Conservation (phyloP, 2,888 invertebrate genomes). For the Nephrotoma flavescens region DNA sequence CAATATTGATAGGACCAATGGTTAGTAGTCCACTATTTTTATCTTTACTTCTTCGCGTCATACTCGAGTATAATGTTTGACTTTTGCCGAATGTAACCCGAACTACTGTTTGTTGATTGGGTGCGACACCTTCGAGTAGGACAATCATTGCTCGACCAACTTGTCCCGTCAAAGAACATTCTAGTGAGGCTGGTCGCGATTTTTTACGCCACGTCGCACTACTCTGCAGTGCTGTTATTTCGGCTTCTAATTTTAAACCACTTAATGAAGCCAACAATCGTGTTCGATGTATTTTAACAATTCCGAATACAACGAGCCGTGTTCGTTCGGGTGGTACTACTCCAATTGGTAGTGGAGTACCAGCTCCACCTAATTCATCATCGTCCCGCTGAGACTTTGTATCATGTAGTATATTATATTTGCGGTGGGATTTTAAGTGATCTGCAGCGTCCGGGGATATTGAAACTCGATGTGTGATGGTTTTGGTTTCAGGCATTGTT, state of each 20-base stretch:
- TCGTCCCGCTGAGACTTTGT: slow-evolving; percentile 31
- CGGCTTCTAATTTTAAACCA: slow-evolving; percentile 80
- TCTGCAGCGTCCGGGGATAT: slow-evolving; percentile 56
- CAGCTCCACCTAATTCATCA: slow-evolving; percentile 35
- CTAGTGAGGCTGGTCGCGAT: slow-evolving; percentile 50
- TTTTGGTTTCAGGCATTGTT: slow-evolving; percentile 89
- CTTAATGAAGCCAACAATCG: slow-evolving; percentile 78
- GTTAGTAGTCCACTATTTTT: slow-evolving; percentile 70
- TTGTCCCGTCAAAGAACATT: slow-evolving; percentile 75
- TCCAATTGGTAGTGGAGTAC: slow-evolving; percentile 21
- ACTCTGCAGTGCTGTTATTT: slow-evolving; percentile 82
- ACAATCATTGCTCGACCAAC: slow-evolving; percentile 86
- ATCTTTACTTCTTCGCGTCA: slow-evolving; percentile 56
- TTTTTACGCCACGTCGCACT: slow-evolving; percentile 84
- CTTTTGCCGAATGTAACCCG: slow-evolving; percentile 86
- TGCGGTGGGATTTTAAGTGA: slow-evolving; percentile 45
- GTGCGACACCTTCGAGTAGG: slow-evolving; percentile 76
- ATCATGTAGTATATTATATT: slow-evolving; percentile 40
- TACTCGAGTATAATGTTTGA: slow-evolving; percentile 80
- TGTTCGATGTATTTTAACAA: slow-evolving; percentile 73
- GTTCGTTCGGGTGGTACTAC: slow-evolving; percentile 44
- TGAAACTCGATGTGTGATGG: slow-evolving; percentile 65
- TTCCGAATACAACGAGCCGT: slow-evolving; percentile 71
- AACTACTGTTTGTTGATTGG: slow-evolving; percentile 86
- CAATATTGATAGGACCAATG: slow-evolving; percentile 80